Conservation (phyloP, 2,113 vertebrate species). For the Pipra filicauda region DNA sequence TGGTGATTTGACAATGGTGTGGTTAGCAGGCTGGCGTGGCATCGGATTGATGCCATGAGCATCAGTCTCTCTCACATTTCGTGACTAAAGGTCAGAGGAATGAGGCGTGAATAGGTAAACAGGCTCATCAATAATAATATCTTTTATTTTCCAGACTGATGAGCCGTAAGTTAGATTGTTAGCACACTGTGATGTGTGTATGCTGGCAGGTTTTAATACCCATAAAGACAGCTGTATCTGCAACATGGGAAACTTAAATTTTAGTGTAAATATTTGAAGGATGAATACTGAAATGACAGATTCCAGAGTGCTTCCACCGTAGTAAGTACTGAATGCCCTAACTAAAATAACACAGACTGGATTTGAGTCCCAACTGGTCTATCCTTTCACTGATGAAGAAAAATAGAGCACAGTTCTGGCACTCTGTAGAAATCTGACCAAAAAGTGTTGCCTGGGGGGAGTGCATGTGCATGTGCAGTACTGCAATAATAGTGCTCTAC, state of each 20-base stretch:
- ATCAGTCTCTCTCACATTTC: background rate
- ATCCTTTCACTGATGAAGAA: background rate
- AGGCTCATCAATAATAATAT: slow-evolving; percentile 22
- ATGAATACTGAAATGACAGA: background rate
- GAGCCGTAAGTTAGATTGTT: background rate
- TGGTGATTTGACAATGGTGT: background rate
- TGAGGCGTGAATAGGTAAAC: slow-evolving; percentile 14
- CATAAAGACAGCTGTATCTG: background rate
- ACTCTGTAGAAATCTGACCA: background rate
- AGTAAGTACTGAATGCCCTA: background rate
- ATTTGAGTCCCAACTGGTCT: background rate
- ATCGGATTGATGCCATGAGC: background rate
- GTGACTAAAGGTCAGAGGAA: slow-evolving; percentile 10
- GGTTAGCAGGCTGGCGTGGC: background rate
- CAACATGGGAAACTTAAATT: slow-evolving; percentile 1
- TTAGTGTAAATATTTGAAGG: slow-evolving; percentile 6
- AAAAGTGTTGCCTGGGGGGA: background rate
- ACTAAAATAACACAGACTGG: background rate
- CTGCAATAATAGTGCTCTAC: background rate
- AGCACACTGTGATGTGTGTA: background rate
- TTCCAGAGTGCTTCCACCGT: background rate
- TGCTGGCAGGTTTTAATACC: background rate
- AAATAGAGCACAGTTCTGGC: background rate
- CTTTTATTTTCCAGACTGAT: slow-evolving; percentile 41
- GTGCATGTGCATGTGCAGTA: background rate